These are phyloP conservation scores for Leistus spinibarbis DNA, from an alignment of 2,888 invertebrate genomes.

Conservation along the genomic window DNA sequence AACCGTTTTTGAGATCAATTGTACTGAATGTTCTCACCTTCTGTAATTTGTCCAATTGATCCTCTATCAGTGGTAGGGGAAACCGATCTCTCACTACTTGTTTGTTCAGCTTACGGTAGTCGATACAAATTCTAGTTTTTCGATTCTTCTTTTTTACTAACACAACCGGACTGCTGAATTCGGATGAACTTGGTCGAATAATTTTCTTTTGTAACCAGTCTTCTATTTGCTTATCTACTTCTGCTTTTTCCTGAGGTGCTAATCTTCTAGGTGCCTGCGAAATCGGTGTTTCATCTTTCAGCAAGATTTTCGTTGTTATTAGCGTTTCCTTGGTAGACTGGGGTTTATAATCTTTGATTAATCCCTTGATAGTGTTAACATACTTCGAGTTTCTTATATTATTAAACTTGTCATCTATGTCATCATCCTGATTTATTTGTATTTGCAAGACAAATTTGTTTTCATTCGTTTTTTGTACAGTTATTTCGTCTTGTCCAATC, in stretches of 20 bases:
- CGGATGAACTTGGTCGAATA: slow-evolving; percentile 41
- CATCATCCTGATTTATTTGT: no score
- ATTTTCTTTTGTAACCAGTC: slow-evolving; percentile 43
- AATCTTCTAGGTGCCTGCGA: not conserved
- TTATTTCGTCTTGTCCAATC: not conserved
- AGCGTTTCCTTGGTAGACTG: not conserved
- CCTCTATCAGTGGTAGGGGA: slow-evolving; percentile 46
- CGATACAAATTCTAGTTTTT: slow-evolving; percentile 43
- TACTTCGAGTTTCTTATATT: not conserved
- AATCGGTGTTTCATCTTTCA: not conserved
- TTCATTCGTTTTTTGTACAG: no score
- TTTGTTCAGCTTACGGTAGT: slow-evolving; percentile 44
- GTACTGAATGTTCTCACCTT: slow-evolving; percentile 40
- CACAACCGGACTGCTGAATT: slow-evolving; percentile 45
- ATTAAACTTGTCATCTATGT: no score
- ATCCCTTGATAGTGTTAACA: no score
- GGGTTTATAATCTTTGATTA: not conserved
- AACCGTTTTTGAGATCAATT: slow-evolving; percentile 47
- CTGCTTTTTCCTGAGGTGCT: no score
- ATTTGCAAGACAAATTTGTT: no score
- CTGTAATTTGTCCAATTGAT: slow-evolving; percentile 41
- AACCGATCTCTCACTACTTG: slow-evolving; percentile 43
- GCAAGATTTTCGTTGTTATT: not conserved
- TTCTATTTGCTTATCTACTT: no score
- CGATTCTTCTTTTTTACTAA: slow-evolving; percentile 44